Conservation (phyloP, 2,113 vertebrate species). For the Apistogramma diplotaenia region DNA sequence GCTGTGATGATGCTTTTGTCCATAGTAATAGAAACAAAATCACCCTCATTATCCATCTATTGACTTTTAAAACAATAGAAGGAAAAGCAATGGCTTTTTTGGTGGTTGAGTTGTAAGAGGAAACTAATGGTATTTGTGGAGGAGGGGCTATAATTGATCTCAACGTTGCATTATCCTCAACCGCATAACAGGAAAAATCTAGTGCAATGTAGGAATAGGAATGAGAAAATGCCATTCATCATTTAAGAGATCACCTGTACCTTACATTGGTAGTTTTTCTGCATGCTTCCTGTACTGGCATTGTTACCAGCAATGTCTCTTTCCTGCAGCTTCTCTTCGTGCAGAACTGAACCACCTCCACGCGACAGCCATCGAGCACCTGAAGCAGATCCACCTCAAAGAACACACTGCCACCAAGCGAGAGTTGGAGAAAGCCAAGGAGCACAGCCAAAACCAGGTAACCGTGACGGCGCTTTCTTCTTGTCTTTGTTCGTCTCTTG, state of each 20-base stretch:
- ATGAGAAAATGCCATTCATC: accelerated
- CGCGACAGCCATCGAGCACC: conserved; percentile 87
- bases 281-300: background rate
- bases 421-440: conserved; percentile 87
- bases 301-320: background rate
- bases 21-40: background rate
- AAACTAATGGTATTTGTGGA: background rate
- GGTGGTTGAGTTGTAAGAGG: background rate
- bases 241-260: too few relatives aligned
- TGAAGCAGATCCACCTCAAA: conserved; percentile 89
- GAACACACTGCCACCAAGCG: conserved; percentile 82
- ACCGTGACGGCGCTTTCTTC: accelerated
- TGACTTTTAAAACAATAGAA: background rate
- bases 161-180: background rate
- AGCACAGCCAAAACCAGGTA: conserved; percentile 86
- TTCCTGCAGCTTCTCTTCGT: conserved; percentile 85
- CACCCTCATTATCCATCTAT: background rate
- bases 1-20: background rate
- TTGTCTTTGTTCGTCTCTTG: background rate
- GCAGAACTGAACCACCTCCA: conserved; percentile 96
- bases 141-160: background rate
- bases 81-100: background rate
- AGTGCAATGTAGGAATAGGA: background rate
- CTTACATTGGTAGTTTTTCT: background rate
- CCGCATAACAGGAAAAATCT: accelerated